These are phyloP conservation scores for Parasteatoda tepidariorum DNA, from an alignment of 1,140 invertebrate species.

Conservation along the genomic window DNA sequence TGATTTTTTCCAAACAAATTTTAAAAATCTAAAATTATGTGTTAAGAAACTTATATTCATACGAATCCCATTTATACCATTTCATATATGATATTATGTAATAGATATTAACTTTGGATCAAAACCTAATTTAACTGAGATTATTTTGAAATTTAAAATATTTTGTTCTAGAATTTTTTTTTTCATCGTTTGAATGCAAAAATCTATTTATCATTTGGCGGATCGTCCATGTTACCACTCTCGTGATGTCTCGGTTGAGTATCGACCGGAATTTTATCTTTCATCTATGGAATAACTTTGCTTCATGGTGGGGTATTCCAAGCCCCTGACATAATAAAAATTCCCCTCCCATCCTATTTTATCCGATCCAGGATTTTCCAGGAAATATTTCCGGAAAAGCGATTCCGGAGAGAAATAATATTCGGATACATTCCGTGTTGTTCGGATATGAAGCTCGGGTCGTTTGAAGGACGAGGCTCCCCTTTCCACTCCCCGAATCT, in stretches of 20 bases:
- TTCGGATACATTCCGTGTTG: slow-evolving; percentile 42
- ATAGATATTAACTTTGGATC: too few relatives aligned
- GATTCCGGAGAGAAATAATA: background rate
- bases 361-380: background rate
- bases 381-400: background rate
- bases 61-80: too few relatives aligned
- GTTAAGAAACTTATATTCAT: too few relatives aligned
- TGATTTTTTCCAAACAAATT: too few relatives aligned
- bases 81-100: too few relatives aligned
- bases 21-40: too few relatives aligned
- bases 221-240: too few relatives aligned
- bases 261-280: background rate
- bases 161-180: too few relatives aligned
- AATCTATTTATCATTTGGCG: too few relatives aligned
- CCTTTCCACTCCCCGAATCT: background rate
- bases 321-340: background rate
- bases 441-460: slow-evolving; percentile 32
- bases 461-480: slow-evolving; percentile 51
- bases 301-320: background rate
- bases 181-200: too few relatives aligned
- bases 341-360: background rate
- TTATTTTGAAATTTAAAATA: too few relatives aligned
- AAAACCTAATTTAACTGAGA: too few relatives aligned
- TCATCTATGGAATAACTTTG: background rate
- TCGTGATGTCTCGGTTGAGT: background rate